Evolutionary conservation across 1,140 invertebrate genomes (phyloP), one percentile per base, ranked within the genome.

Genomic region (Rhopalosiphum maidis): DNA sequence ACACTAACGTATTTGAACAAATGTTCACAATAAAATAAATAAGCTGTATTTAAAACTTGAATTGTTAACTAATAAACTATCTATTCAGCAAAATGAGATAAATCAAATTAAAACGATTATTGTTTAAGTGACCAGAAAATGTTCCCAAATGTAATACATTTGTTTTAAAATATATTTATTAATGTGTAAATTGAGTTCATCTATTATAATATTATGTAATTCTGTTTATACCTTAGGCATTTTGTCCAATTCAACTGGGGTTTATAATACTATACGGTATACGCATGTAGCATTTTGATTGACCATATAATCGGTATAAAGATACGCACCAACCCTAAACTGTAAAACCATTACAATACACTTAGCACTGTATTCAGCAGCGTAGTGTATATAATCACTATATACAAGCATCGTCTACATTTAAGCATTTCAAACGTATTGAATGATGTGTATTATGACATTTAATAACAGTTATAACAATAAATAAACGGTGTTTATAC

Each of bases 401-500:
- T 51, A 51, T 51, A 51, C n/a, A n/a, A 18, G 60, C 8, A 77
- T 35, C n/a, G 30, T 77, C 60, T 77, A 77, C n/a, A n/a, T 77
- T 77, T 77, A 21, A 77, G n/a, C 15, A 77, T 77, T n/a, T 5
- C n/a, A n/a, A 77, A n/a, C 60, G 15, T n/a, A n/a, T n/a, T n/a
- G 60, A n/a, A n/a, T n/a, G 60, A n/a, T n/a, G 30, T 77, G n/a
- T n/a, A 77, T 68, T 77, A 77, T 77, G 60, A 35, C 11, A 77
- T 77, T 77, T 77, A 77, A 77, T 77, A 77, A 77, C 60, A 77
- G 60, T 77, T 77, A n/a, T 77, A n/a, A 77, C 60, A n/a, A n/a
- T 77, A 77, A 77, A 77, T 77, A n/a, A 77, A 77, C 60, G n/a
- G n/a, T n/a, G 30, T 77, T 77, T 77, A 77, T 77, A 77, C 5